Base-by-base conservation (phyloP, 1,140 invertebrate genomes). In the Lethrus apterus region DNA sequence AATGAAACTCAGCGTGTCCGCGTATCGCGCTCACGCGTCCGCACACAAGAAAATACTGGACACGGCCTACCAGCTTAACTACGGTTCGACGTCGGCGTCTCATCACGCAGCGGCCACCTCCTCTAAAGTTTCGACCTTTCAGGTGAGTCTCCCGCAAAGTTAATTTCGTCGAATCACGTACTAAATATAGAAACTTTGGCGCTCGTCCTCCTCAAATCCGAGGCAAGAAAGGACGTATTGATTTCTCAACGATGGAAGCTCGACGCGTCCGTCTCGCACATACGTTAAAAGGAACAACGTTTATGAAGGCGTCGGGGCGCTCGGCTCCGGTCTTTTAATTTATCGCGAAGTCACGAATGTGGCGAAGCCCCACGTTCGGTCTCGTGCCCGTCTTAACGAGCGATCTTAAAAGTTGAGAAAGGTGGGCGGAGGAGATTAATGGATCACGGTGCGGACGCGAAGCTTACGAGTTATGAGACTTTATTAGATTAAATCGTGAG, bases 1-100 rank as follows among this genome's bases (percentile, higher is more conserved):
- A 44, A 87, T 87, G 84, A 87, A 87, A 77, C 72, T 86, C 63
- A 85, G 83, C 67, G 84, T 87, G 60, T 86, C 83, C 57, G 84
- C 84, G 62, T 87, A 85, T 64, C 76, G 84, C 68, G 84, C 83
- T 62, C 84, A 87, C 67, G 83, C 83, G 65, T 83, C 81, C 54
- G 84, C 84, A 63, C 83, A 86, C 65, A 85, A 85, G 69, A 86
- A 86, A 72, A 86, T 86, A 60, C 73, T 86, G 55, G 83, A 78
- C 59, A 83, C 76, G 58, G 77, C 76, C 46, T 86, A 86, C 67
- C 81, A 85, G 64, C 71, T 80, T 55, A 82, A 80, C 63, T 86
- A 86, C 76, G 84, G 84, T 52, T 83, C 83, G 50, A 86, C 83
- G 40, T 79, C 78, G 51, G 80, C 79, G 51, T 72, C 71, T 62